These are phyloP conservation scores for Mormyrus iriodes DNA, from an alignment of 2,113 vertebrate genomes.

Conservation along the genomic window DNA sequence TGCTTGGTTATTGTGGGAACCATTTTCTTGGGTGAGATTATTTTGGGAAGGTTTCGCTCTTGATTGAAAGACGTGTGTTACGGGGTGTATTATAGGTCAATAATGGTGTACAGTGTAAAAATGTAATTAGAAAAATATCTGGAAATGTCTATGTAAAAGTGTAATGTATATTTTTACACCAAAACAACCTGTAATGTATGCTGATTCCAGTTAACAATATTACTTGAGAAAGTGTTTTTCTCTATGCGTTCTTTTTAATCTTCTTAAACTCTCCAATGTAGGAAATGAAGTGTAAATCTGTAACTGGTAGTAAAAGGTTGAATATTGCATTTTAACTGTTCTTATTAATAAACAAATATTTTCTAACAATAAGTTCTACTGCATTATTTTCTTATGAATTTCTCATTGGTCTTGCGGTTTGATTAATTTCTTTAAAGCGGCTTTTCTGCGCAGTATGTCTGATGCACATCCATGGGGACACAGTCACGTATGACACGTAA, in stretches of 20 bases:
- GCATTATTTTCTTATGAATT: not conserved
- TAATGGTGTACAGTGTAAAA: constrained; percentile 71
- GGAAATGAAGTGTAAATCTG: constrained; percentile 19
- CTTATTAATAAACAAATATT: constrained; percentile 28
- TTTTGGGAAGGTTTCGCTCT: constrained; percentile 54
- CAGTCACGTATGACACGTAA: constrained; percentile 10
- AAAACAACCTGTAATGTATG: constrained; percentile 18
- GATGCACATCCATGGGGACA: not conserved
- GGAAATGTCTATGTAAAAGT: constrained; percentile 29
- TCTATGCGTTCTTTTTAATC: constrained; percentile 24
- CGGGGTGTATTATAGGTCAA: constrained; percentile 69
- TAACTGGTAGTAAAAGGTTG: constrained; percentile 18
- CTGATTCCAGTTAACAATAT: constrained; percentile 19
- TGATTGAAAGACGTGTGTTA: constrained; percentile 61
- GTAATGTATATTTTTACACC: constrained; percentile 33
- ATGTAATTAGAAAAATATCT: constrained; percentile 42
- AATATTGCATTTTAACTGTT: constrained; percentile 25
- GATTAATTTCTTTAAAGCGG: not conserved
- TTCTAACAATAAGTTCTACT: constrained; percentile 16
- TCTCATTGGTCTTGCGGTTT: not conserved
- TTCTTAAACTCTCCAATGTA: constrained; percentile 21
- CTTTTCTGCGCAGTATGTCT: not conserved
- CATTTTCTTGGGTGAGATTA: constrained; percentile 59
- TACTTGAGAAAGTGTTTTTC: constrained; percentile 23
- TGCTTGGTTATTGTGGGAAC: constrained; percentile 43